Conservation (phyloP, 2,888 invertebrate species). For the Drosophila ustulata region DNA sequence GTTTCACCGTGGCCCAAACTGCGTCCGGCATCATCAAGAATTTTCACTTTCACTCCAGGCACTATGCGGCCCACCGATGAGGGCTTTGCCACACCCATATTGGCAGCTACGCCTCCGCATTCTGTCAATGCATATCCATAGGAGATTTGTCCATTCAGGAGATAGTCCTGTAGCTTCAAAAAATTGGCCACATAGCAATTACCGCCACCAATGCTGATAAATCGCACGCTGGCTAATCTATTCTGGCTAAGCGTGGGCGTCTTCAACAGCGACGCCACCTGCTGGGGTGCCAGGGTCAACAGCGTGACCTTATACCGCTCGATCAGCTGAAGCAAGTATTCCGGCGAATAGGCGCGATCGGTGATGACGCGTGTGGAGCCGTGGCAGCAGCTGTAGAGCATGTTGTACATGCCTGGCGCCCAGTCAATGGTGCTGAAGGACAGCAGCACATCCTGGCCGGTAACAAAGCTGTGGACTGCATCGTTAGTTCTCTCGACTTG, state of each 20-base stretch:
- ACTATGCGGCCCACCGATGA: constrained; percentile 77
- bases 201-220: constrained; percentile 77
- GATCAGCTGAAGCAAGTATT: constrained; percentile 74
- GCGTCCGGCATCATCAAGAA: constrained; percentile 78
- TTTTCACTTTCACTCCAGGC: constrained; percentile 76
- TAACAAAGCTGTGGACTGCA: constrained; percentile 68
- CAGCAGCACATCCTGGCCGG: constrained; percentile 75
- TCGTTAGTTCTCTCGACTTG: not conserved
- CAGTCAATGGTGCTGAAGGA: constrained; percentile 82
- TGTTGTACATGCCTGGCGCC: constrained; percentile 78
- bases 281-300: constrained; percentile 74
- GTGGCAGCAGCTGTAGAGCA: constrained; percentile 78
- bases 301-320: constrained; percentile 78
- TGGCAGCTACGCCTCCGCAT: constrained; percentile 73
- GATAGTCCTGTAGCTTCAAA: constrained; percentile 70
- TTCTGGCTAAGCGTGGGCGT: constrained; percentile 61
- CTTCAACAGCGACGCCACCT: constrained; percentile 71
- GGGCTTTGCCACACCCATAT: constrained; percentile 74
- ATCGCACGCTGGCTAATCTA: constrained; percentile 68
- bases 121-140: constrained; percentile 82
- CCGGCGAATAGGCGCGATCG: constrained; percentile 73
- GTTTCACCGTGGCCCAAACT: constrained; percentile 74
- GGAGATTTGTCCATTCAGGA: constrained; percentile 72
- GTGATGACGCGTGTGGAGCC: constrained; percentile 81
- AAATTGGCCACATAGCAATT: constrained; percentile 74